These are phyloP conservation scores for Acanthurus leucopareius DNA, from an alignment of 2,797 vertebrate genomes.

Conservation along the genomic window DNA sequence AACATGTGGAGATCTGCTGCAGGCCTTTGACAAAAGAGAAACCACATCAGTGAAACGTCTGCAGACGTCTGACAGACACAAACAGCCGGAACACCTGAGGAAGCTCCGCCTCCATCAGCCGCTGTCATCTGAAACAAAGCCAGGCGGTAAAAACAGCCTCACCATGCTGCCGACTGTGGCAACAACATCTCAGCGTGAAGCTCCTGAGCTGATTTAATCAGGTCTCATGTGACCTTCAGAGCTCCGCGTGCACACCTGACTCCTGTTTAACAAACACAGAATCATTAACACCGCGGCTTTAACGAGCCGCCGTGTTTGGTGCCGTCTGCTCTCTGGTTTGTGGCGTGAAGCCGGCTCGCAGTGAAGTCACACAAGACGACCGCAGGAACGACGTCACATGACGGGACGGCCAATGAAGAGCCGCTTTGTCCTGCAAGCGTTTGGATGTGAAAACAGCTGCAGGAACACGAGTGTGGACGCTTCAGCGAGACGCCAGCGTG, in stretches of 20 bases:
- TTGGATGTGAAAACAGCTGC: too few relatives aligned
- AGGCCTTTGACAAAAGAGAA: not conserved
- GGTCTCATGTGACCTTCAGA: too few relatives aligned
- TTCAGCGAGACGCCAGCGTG: too few relatives aligned
- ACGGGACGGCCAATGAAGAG: not conserved
- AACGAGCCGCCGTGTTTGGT: too few relatives aligned
- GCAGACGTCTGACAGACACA: not conserved
- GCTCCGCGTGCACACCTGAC: too few relatives aligned
- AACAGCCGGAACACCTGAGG: conserved; percentile 31
- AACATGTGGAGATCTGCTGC: conserved; percentile 13
- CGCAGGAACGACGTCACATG: not conserved
- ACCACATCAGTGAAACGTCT: conserved; percentile 46
- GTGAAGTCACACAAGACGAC: too few relatives aligned
- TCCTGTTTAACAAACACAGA: too few relatives aligned
- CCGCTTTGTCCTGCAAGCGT: not conserved
- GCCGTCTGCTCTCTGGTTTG: too few relatives aligned
- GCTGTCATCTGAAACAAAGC: conserved; percentile 1
- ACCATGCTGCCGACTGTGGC: not conserved
- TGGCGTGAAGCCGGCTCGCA: too few relatives aligned
- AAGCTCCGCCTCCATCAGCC: conserved; percentile 13
- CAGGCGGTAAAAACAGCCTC: not conserved
- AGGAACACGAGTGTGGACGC: too few relatives aligned
- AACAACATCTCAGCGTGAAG: not conserved
- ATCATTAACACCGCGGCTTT: too few relatives aligned
- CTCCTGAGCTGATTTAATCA: too few relatives aligned